A percentile compares a stretch with the other conserved stretches of the same genome.
Evolutionary conservation across 2,797 vertebrate species (phyloP).

Genomic region (Spatula clypeata): DNA sequence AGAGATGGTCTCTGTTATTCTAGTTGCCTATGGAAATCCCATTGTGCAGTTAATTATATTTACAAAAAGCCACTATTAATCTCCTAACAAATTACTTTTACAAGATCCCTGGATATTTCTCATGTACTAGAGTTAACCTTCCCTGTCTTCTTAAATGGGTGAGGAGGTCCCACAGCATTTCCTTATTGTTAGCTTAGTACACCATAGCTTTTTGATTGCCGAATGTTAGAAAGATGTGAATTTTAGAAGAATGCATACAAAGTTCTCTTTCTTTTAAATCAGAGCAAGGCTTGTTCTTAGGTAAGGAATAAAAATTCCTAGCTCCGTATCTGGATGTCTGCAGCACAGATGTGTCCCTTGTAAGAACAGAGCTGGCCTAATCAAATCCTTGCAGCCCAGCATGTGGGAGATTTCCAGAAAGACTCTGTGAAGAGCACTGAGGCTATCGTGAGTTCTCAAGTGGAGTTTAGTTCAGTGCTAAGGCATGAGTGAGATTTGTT

Average conservation of each 20-base stretch:
- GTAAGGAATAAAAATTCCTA: not conserved
- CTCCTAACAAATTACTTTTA: not conserved
- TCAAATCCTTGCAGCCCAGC: not conserved
- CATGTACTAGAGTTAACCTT: not conserved
- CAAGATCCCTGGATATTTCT: not conserved
- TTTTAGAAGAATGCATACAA: not conserved
- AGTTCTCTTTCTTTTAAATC: not conserved
- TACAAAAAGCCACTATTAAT: not conserved
- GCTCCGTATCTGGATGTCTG: not conserved
- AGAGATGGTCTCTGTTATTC: not conserved
- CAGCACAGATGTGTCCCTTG: not conserved
- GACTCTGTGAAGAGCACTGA: accelerated
- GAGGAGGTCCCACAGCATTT: not conserved
- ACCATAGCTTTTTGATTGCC: not conserved
- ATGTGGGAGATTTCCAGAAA: accelerated
- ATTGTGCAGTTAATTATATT: not conserved
- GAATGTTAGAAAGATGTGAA: not conserved
- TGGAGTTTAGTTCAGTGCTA: not conserved
- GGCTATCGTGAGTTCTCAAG: not conserved
- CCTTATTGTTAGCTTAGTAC: not conserved
- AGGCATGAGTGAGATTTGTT: not conserved
- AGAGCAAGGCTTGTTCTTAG: not conserved
- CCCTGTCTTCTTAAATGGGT: not conserved
- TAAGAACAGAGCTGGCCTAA: not conserved
- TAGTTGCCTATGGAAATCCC: not conserved